These are phyloP conservation scores for Hypotaenidia philippensis DNA, from an alignment of 2,797 vertebrate genomes.

Conservation along the genomic window DNA sequence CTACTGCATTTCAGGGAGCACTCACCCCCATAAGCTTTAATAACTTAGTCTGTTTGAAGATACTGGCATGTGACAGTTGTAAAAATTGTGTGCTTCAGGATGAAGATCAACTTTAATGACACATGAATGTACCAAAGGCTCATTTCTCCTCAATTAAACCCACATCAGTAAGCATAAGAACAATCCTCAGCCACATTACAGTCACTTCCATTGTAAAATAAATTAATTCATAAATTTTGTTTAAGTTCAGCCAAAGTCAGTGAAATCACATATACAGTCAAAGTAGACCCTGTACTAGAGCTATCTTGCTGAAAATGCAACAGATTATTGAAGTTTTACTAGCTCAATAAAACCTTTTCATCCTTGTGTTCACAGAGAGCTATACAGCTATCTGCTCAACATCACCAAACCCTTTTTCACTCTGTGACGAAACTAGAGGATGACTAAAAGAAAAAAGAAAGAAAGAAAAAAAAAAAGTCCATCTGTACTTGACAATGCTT, in stretches of 20 bases:
- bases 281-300: background rate
- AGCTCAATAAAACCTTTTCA: background rate
- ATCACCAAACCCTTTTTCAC: background rate
- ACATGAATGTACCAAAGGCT: background rate
- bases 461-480: background rate
- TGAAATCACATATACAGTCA: background rate
- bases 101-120: background rate
- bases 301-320: background rate
- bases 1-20: background rate
- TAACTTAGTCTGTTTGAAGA: background rate
- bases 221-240: background rate
- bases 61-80: background rate
- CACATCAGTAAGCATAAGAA: background rate
- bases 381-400: background rate
- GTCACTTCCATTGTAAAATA: background rate
- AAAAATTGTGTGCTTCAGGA: background rate
- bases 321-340: background rate
- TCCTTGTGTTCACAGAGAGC: background rate
- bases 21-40: background rate
- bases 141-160: background rate
- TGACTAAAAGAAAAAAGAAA: background rate
- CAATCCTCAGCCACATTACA: background rate
- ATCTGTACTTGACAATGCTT: constrained; percentile 5
- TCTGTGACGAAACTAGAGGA: background rate
- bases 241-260: background rate